Percentiles rank a stretch among this genome's conserved stretches.
Evolutionary conservation across 2,113 vertebrate species (phyloP).

Genomic region (Nesoenas mayeri): DNA sequence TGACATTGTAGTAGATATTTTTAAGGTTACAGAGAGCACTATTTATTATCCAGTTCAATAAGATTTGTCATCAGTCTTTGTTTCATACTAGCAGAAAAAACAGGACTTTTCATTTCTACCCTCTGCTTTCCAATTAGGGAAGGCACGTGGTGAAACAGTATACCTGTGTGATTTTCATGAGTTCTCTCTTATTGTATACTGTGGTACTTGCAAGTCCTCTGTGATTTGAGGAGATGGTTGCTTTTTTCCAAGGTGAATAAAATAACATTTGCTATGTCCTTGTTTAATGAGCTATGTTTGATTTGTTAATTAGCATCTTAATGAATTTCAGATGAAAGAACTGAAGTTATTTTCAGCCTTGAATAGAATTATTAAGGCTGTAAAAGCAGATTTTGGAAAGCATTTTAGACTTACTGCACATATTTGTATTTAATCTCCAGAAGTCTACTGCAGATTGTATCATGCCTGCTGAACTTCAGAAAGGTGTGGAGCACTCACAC

Average conservation of each 20-base stretch:
- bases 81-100: background rate
- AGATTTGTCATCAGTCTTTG: background rate
- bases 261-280: background rate
- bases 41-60: background rate
- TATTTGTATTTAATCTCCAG: background rate
- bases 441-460: background rate
- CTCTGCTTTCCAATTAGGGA: background rate
- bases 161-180: background rate
- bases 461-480: background rate
- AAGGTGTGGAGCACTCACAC: background rate
- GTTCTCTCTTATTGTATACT: background rate
- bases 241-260: slow-evolving; percentile 11
- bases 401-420: background rate
- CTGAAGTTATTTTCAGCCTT: background rate
- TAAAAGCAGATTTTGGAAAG: background rate
- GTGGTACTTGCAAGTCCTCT: background rate
- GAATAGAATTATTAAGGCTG: background rate
- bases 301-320: slow-evolving; percentile 42
- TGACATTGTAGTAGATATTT: background rate
- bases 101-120: background rate
- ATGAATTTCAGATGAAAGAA: slow-evolving; percentile 6
- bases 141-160: background rate
- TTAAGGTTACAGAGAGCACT: background rate
- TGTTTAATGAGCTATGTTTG: slow-evolving; percentile 2
- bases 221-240: background rate